phyloP scores from a whole-genome alignment of 2,888 invertebrate genomes.

The Drosophila fulvimacula region DNA sequence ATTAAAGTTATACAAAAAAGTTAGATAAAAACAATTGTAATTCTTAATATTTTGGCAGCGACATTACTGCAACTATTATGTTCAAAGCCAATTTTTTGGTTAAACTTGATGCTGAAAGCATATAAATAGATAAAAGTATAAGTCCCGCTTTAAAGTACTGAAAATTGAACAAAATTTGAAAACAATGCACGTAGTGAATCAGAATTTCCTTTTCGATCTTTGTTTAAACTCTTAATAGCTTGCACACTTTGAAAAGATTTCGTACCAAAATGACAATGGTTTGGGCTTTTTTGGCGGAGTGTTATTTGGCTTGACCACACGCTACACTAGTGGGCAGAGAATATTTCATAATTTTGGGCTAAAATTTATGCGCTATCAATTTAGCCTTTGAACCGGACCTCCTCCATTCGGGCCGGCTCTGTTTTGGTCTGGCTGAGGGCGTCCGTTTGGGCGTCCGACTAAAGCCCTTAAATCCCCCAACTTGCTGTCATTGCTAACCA shows the following conservation, averaged over 20 bases:
- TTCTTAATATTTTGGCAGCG: neutral
- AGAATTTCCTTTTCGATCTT: neutral
- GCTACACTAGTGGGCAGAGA: slow-evolving; percentile 47
- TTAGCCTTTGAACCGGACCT: slow-evolving; percentile 54
- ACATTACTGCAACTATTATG: too few relatives aligned
- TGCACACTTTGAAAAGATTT: slow-evolving; percentile 25
- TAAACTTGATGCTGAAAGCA: neutral
- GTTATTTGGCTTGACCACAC: slow-evolving; percentile 62
- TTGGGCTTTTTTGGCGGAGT: slow-evolving; percentile 41
- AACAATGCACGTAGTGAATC: slow-evolving; percentile 10
- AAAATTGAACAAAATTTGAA: neutral
- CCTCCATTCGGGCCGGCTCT: neutral
- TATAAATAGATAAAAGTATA: neutral
- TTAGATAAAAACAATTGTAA: neutral
- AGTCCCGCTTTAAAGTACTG: neutral
- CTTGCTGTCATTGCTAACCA: slow-evolving; percentile 56
- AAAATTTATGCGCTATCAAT: slow-evolving; percentile 70
- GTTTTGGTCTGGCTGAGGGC: slow-evolving; percentile 1
- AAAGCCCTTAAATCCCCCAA: slow-evolving; percentile 65
- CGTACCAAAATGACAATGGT: slow-evolving; percentile 21
- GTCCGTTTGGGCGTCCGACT: slow-evolving; percentile 30
- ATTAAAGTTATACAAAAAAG: neutral
- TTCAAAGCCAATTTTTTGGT: neutral
- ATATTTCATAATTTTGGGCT: slow-evolving; percentile 50
- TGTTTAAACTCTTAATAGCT: slow-evolving; percentile 37